Base-by-base conservation (phyloP, 1,140 invertebrate species). In the Zaprionus gabonicus region DNA sequence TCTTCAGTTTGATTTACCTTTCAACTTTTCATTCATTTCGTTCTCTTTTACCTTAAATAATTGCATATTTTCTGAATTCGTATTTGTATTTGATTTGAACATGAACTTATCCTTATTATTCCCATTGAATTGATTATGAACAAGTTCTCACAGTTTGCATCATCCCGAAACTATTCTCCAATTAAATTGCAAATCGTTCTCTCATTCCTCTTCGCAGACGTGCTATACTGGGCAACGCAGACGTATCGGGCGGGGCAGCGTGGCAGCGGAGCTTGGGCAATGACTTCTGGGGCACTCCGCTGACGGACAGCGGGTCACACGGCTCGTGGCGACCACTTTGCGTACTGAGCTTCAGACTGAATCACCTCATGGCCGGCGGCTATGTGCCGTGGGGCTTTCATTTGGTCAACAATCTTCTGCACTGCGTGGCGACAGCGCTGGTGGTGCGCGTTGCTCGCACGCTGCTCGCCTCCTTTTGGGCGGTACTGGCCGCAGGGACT, bases 321-420 rank as follows among this genome's bases (percentile, higher is more conserved):
- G 98, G 98, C 93, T 98, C 97, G 15, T 99, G 98, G 93, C 95
- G 98, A 66, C 98, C 98, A 27, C 94, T 99, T 77, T 98, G 97
- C 91, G 97, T 98, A 70, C 95, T 98, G 71, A 98, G 97, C 84
- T 99, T 98, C 94, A 96, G 98, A 91, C 96, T 97, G 90, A 98
- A 98, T 94, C 98, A 98, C 94, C 92, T 96, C 57, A 93, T 98
- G 55, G 97, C 97, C 88, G 97, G 97, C 71, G 97, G 97, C 77
- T 95, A 98, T 83, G 96, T 97, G 87, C 97, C 98, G 28, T 96
- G 96, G 95, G 97, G 97, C 64, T 99, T 98, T 93, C 98, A 99
- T 93, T 93, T 98, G 70, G 95, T 97, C 70, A 99, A 99, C 94
- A 95, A 98, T 77, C 92, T 98, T 63, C 95, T 99, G 55, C 97